Conservation (phyloP, 2,113 vertebrate species). For the Phaethornis superciliosus region DNA sequence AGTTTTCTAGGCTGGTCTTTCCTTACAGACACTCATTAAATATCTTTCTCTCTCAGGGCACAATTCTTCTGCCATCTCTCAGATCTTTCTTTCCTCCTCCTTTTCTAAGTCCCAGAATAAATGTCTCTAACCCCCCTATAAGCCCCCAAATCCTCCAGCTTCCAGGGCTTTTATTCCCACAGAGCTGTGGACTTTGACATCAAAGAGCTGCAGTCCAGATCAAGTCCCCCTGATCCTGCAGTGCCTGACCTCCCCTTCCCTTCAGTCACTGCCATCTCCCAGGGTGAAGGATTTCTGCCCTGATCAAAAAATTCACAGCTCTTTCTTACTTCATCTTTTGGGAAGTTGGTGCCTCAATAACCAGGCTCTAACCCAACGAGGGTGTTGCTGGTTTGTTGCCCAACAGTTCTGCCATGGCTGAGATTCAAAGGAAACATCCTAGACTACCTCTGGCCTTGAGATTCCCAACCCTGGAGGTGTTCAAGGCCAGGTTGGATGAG, state of each 20-base stretch:
- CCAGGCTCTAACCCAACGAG: background rate
- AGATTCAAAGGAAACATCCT: background rate
- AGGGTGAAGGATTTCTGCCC: background rate
- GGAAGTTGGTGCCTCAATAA: background rate
- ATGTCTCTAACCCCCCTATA: background rate
- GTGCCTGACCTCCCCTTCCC: background rate
- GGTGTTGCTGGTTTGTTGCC: background rate
- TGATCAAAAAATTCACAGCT: background rate
- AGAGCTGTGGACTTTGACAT: background rate
- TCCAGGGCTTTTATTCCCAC: background rate
- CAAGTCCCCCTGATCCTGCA: background rate
- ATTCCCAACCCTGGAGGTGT: background rate
- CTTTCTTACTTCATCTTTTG: background rate
- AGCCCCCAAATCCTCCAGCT: background rate
- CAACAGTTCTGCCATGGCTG: background rate
- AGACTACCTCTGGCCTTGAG: background rate
- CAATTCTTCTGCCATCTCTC: background rate
- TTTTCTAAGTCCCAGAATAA: background rate
- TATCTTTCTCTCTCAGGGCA: background rate
- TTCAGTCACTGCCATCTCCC: background rate
- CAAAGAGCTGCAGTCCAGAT: background rate
- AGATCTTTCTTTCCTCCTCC: background rate
- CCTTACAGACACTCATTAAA: constrained; percentile 2
- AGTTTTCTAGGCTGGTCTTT: background rate
- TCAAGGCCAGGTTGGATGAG: too few relatives aligned